Evolutionary conservation across 2,113 vertebrate genomes (phyloP), one percentile per base, ranked within the genome.

Genomic region (Pygoscelis antarcticus): DNA sequence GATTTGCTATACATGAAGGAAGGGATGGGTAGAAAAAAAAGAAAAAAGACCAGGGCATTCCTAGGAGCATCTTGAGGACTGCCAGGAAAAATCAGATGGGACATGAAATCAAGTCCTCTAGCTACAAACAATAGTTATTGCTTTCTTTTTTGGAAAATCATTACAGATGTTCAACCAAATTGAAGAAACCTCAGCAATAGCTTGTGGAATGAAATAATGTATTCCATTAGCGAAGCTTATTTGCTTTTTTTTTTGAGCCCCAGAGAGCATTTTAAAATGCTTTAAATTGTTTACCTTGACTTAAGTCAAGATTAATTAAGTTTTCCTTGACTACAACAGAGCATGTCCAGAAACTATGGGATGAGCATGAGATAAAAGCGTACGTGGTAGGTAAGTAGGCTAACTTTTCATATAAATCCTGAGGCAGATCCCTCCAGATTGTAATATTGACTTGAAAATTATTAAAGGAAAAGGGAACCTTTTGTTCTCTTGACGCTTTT

Each of bases 221-320:
- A 76, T 92, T 66, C 55, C 2, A 0, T 69, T 78, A 71, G 15
- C 5, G 6, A 90, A 54, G 11, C 6, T 55, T 92, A 32, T 77
- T 83, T 94, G 40, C 6, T 32, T 38, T 69, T 51, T 77, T 77
- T 61, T 3, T 86, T 69, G 20, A 81, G 29, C 8, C 74, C 66
- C 54, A 74, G 62, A 87, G 61, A 91, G 25, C 44, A 89, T 85
- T 95, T 96, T 40, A 65, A 89, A 78, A 89, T 86, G 36, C 22
- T 89, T 94, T 83, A 77, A 87, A 74, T 83, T 85, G 57, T 91
- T 97, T 91, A 46, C 57, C 52, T 90, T 92, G 68, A 91, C 47
- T 83, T 89, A 72, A 81, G 62, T 57, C 57, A 80, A 86, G 46
- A 66, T 68, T 88, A 96, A 90, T 85, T 51, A 82, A 51, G 18